phyloP scores from a whole-genome alignment of 2,113 vertebrate species.

The Numida meleagris region DNA sequence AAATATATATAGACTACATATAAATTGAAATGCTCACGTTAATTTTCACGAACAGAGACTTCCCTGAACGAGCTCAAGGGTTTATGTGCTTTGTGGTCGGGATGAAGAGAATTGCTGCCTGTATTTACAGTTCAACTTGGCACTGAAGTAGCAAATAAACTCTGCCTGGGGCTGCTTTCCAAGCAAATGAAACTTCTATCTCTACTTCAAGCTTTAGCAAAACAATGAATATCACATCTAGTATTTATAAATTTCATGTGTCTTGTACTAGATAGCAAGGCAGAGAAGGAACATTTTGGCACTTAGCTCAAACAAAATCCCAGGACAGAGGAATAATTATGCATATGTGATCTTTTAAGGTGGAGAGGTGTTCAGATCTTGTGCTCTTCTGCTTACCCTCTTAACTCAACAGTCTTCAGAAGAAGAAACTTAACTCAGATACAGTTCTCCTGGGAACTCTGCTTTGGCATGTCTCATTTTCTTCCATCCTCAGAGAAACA shows the following conservation, averaged over 20 bases:
- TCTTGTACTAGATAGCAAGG: neutral
- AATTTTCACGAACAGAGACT: slow-evolving; percentile 6
- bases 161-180: slow-evolving; percentile 42
- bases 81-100: neutral
- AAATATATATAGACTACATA: neutral
- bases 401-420: slow-evolving; percentile 17
- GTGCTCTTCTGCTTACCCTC: neutral
- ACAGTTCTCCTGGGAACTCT: neutral
- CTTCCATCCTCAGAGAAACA: slow-evolving; percentile 32
- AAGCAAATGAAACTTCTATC: slow-evolving; percentile 56
- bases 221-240: slow-evolving; percentile 41
- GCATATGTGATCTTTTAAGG: neutral
- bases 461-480: slow-evolving; percentile 11
- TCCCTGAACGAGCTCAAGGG: neutral
- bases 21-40: neutral
- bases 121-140: slow-evolving; percentile 37
- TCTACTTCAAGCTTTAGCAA: slow-evolving; percentile 42
- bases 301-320: slow-evolving; percentile 18
- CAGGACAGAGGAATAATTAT: neutral
- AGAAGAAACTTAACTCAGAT: slow-evolving; percentile 37
- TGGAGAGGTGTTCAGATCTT: neutral
- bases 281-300: neutral
- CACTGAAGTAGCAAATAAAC: slow-evolving; percentile 49
- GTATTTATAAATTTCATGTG: slow-evolving; percentile 6
- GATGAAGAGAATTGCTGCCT: slow-evolving; percentile 22